Evolutionary conservation across 2,797 vertebrate species (phyloP).

Genomic region (Clarias fuscus): DNA sequence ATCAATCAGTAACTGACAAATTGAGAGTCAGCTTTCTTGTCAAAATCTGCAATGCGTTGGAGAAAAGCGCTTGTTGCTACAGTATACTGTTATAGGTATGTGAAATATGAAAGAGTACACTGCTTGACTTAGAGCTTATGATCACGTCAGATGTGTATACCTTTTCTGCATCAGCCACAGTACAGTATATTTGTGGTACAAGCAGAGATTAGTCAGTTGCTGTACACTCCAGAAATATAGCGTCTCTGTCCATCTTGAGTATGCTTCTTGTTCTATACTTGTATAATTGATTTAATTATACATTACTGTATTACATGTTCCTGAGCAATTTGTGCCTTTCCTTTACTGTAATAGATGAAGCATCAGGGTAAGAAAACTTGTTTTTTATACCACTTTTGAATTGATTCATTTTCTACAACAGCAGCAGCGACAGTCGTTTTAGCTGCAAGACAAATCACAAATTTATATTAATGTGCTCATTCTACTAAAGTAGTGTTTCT

Average conservation of each 20-base stretch:
- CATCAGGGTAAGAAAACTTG: not conserved
- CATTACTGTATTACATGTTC: not conserved
- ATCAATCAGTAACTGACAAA: constrained; percentile 29
- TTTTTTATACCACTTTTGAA: not conserved
- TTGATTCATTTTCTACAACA: not conserved
- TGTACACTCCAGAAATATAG: not conserved
- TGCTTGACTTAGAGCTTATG: constrained; percentile 1
- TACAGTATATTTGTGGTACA: not conserved
- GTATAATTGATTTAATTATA: not conserved
- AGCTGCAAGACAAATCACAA: not conserved
- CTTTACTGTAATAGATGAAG: not conserved
- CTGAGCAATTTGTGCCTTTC: too few relatives aligned
- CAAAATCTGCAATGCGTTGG: constrained; percentile 2
- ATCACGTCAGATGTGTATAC: constrained; percentile 15
- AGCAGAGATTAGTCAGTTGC: constrained; percentile 16
- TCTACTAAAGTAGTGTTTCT: not conserved
- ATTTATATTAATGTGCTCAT: constrained; percentile 6
- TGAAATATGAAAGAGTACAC: constrained; percentile 6
- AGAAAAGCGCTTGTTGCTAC: constrained; percentile 14
- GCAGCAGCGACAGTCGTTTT: not conserved
- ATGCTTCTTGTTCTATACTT: not conserved
- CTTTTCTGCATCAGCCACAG: constrained; percentile 3
- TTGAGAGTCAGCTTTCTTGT: constrained; percentile 21
- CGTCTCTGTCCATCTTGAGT: not conserved
- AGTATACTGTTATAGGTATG: constrained; percentile 10